Conservation (phyloP, 1,140 invertebrate genomes). For the Agrypnia vestita region DNA sequence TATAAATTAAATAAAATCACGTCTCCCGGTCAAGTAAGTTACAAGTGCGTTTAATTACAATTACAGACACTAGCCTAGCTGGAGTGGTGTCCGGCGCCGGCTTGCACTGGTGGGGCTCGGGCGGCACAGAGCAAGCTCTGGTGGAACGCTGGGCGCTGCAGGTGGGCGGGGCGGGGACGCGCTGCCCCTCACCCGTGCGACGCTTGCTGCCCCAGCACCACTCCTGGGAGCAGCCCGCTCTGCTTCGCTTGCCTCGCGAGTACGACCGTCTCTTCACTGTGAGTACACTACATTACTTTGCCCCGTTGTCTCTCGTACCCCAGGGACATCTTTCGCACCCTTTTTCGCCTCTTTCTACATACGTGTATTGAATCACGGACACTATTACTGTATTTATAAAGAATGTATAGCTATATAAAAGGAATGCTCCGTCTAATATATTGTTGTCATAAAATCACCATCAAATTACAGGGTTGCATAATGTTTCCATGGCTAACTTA, state of each 20-base stretch:
- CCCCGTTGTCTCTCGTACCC: too few relatives aligned
- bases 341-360: too few relatives aligned
- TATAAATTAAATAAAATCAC: too few relatives aligned
- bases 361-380: too few relatives aligned
- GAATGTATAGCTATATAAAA: too few relatives aligned
- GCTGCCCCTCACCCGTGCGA: constrained; percentile 73
- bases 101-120: constrained; percentile 74
- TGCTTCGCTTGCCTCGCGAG: constrained; percentile 88
- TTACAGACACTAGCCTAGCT: constrained; percentile 69
- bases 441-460: too few relatives aligned
- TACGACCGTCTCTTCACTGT: constrained; percentile 96
- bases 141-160: constrained; percentile 80
- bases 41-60: neutral
- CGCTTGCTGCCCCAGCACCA: constrained; percentile 82
- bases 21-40: too few relatives aligned
- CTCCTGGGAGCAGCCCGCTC: constrained; percentile 84
- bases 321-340: too few relatives aligned
- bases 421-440: too few relatives aligned
- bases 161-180: constrained; percentile 73
- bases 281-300: constrained; percentile 50
- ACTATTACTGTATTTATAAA: too few relatives aligned
- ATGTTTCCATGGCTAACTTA: too few relatives aligned
- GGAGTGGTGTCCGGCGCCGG: constrained; percentile 78
- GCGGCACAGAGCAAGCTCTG: constrained; percentile 66
- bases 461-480: too few relatives aligned